Evolutionary conservation across 2,113 vertebrate genomes (phyloP), one percentile per base, ranked within the genome.

Genomic region (Calonectris borealis): DNA sequence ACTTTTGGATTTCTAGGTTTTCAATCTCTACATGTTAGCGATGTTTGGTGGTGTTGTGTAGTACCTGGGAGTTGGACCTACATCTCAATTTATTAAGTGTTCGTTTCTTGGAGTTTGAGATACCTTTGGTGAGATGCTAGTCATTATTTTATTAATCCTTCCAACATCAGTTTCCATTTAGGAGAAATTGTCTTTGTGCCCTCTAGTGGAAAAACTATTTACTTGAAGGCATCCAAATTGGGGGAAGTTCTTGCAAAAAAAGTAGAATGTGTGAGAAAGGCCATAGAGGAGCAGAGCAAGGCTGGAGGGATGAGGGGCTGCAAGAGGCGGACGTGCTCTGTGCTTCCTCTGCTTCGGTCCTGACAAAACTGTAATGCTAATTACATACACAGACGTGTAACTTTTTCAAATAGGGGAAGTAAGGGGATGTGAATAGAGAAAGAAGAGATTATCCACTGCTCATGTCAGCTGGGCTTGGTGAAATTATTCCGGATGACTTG

Each of bases 141-240:
- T 57, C 76, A 65, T 91, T 48, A 25, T 77, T 69, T 80, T 73
- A 66, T 86, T 89, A 85, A 83, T 83, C 22, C 17, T 88, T 80
- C 57, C 66, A 73, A 55, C n/a, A 73, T 64, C 14, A 58, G 46
- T 91, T 93, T 95, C 40, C 26, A 29, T 62, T 73, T 88, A 80
- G 75, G 46, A 96, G 46, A 96, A 96, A 81, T 68, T 97, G 64
- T 90, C 84, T 90, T 94, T 97, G 78, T 97, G 97, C 96, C 96
- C 96, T 92, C 97, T 97, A 91, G 97, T 97, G 97, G 96, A 94
- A 96, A 90, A 95, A 55, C 27, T 40, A 36, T 61, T 96, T 90
- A 86, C 60, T 29, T 57, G 58, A 90, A 71, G 29, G 10, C 25
- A 93, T 77, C 54, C 36, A 66, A 55, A 62, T 1, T 86, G 51